Base-by-base conservation (phyloP, 23 tunicate genomes). In the Phallusia fumigata region DNA sequence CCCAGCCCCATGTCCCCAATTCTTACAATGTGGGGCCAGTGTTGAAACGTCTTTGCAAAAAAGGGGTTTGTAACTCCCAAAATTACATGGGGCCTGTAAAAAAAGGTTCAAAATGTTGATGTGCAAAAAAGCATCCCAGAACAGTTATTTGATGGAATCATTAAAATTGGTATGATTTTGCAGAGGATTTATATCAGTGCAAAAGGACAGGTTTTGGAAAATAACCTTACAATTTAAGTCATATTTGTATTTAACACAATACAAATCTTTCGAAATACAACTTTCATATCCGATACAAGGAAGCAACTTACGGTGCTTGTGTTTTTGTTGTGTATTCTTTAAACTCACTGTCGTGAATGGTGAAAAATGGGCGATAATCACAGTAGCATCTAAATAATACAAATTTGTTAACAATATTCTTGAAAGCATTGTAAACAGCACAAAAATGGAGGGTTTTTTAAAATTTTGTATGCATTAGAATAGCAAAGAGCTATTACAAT, bases 301-400 rank as follows among this genome's bases (percentile, higher is more conserved):
- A 51, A 15, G 12, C 18, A 15, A 89, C 94, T 84, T 64, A 89
- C 86, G 98, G 98, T 15, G 88, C 94, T 76, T 89, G 93, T 18
- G 83, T 81, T 78, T 83, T 85, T 15, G 91, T 85, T 36, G 98
- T 96, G 52, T 85, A 91, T 81, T 96, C 99, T 74, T 91, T 91
- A 49, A 96, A 96, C 65, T 96, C 99, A 58, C 90, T 90, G 85
- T 96, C 99, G 64, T 96, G 99, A 33, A 96, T 96, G 49, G 99
- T 96, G 52, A 96, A 96, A 65, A 83, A 96, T 0, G 99, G 99
- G 22, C 99, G 88, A 53, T 83, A 90, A 74, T 96, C 99, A 34
- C 91, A 90, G 75, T 65, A 33, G 75, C 92, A 96, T 47, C 88
- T 83, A 75, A 77, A 72, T 51, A 28, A 58, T 58, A 58, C 11